A percentile compares a stretch with the other conserved stretches of the same genome.
Evolutionary conservation across 2,888 invertebrate genomes (phyloP).

Genomic region (Chymomyza amoena): DNA sequence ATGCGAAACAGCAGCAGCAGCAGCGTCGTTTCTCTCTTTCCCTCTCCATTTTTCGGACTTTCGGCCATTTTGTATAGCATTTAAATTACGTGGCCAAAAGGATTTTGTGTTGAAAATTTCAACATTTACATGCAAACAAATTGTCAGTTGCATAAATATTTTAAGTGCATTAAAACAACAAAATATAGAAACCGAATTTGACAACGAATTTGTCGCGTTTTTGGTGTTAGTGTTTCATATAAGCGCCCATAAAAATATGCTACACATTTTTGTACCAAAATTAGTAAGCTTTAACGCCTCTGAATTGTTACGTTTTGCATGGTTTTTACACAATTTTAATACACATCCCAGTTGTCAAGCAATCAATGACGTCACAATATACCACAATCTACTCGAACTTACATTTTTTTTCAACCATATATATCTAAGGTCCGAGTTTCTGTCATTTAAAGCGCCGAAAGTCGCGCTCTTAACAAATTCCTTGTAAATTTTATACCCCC

Average conservation of each 20-base stretch:
- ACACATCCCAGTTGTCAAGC: too few species aligned
- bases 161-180: neutral
- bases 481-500: neutral
- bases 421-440: neutral
- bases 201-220: neutral
- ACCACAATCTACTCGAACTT: too few species aligned
- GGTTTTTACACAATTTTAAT: too few species aligned
- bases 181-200: neutral
- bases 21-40: neutral
- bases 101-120: neutral
- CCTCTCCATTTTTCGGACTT: neutral
- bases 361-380: too few species aligned
- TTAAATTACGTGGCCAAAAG: neutral
- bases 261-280: too few species aligned
- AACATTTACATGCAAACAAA: neutral
- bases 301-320: too few species aligned
- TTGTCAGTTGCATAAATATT: neutral
- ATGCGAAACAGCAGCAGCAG: conserved; percentile 43
- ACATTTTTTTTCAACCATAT: too few species aligned
- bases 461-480: neutral
- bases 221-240: neutral
- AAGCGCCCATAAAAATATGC: too few species aligned
- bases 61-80: neutral
- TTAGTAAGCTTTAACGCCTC: too few species aligned
- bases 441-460: neutral